Evolutionary conservation across 2,888 invertebrate species (phyloP).

Genomic region (Mimumesa dahlbomi): DNA sequence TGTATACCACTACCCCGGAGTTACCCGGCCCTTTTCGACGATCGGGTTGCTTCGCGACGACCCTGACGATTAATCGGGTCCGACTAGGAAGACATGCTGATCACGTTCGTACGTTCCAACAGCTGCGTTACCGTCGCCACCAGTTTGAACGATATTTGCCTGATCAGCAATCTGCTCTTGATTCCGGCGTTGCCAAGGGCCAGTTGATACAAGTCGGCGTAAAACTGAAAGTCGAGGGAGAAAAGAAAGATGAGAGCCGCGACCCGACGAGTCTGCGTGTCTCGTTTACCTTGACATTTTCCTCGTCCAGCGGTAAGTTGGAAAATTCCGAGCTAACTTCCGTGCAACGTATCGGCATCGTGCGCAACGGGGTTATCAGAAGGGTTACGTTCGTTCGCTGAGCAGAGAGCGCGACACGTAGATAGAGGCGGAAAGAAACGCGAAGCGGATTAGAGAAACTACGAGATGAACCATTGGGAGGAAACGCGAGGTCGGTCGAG

Average conservation of each 20-base stretch:
- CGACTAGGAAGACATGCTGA: slow-evolving; percentile 83
- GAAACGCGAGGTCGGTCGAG: not conserved
- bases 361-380: slow-evolving; percentile 86
- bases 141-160: slow-evolving; percentile 82
- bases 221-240: too few species aligned
- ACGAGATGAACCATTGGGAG: too few species aligned
- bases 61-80: not conserved
- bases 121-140: slow-evolving; percentile 84
- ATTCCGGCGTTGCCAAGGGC: slow-evolving; percentile 85
- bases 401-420: too few species aligned
- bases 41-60: not conserved
- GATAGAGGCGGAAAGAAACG: too few species aligned
- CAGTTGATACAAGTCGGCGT: slow-evolving; percentile 87
- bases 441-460: too few species aligned
- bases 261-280: too few species aligned
- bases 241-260: too few species aligned
- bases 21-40: not conserved
- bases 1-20: not conserved
- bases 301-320: slow-evolving; percentile 80
- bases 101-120: slow-evolving; percentile 83
- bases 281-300: slow-evolving; percentile 62
- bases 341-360: slow-evolving; percentile 86
- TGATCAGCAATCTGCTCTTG: slow-evolving; percentile 82
- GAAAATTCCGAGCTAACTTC: slow-evolving; percentile 88
- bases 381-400: slow-evolving; percentile 81